These are phyloP conservation scores for Frankliniella fusca DNA, from an alignment of 2,888 invertebrate species.

Conservation along the genomic window DNA sequence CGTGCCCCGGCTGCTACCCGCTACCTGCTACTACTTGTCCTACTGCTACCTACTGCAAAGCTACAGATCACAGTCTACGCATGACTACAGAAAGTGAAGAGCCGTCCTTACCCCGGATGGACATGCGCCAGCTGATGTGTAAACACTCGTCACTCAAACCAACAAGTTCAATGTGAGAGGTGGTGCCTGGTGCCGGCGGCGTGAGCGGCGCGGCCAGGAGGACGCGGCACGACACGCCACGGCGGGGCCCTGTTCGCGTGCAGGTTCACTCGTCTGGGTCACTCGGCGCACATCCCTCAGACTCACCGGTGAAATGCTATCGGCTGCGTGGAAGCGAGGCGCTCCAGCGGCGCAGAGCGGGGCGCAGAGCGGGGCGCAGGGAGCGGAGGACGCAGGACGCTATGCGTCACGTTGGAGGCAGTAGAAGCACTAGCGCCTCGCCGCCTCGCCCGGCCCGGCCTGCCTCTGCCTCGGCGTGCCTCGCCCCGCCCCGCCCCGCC, in stretches of 20 bases:
- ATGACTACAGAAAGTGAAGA: background rate
- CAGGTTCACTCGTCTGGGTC: background rate
- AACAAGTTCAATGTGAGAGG: conserved; percentile 5
- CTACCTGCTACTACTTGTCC: background rate
- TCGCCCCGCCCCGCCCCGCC: background rate
- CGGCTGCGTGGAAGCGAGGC: background rate
- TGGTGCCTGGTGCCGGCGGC: background rate
- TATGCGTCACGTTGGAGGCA: conserved; percentile 21
- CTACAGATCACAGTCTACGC: background rate
- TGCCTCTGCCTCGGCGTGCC: background rate
- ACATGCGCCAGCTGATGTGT: conserved; percentile 24
- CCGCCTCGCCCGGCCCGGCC: background rate
- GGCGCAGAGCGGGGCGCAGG: background rate
- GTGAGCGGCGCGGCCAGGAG: background rate
- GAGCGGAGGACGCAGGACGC: conserved; percentile 22
- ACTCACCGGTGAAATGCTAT: conserved; percentile 6
- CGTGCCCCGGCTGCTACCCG: background rate
- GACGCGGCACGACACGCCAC: background rate
- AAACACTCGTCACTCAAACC: conserved; percentile 12
- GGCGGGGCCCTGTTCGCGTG: background rate
- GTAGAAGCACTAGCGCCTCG: conserved; percentile 15
- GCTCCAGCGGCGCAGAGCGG: background rate
- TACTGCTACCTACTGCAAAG: background rate
- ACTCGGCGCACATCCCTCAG: background rate
- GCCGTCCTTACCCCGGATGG: conserved; percentile 9